Base-by-base conservation (phyloP, 92 coral and sea anemone species). In the Montipora capitata region DNA sequence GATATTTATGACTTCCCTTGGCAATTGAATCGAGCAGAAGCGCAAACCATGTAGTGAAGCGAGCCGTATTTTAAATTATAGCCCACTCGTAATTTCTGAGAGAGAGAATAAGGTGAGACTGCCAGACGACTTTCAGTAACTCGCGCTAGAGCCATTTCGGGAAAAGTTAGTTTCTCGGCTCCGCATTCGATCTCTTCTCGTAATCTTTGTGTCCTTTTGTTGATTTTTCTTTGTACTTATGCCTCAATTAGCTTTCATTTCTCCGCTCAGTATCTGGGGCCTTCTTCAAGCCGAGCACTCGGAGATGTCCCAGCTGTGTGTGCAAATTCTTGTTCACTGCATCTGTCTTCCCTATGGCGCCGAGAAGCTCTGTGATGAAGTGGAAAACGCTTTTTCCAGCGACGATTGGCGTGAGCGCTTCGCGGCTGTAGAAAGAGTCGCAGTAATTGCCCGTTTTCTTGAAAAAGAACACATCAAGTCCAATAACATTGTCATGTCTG, bases 271-370 rank as follows among this genome's bases (percentile, higher is more conserved):
- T 76, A 80, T 97, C 17, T 97, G 99, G 99, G 93, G 87, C 38
- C 91, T 97, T 78, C 63, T 97, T 5, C 95, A 96, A 79, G 98
- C 98, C 18, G 99, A 94, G 68, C 98, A 96, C 83, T 97, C 98
- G 38, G 98, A 96, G 73, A 90, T 97, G 80, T 92, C 96, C 4
- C 94, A 94, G 66, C 84, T 97, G 62, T 94, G 97, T 68, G 96
- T 95, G 40, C 96, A 94, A 67, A 86, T 97, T 10, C 93, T 97
- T 8, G 92, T 97, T 10, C 99, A 94, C 81, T 96, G 98, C 77
- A 90, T 97, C 90, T 94, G 99, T 16, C 95, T 95, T 35, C 99
- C 99, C 12, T 94, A 83, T 66, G 99, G 99, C 35, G 99, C 99
- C 2, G 99, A 96, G 86, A 91, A 93, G 58, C 94, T 97, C 42